These are phyloP conservation scores for Ormia ochracea DNA, from an alignment of 2,888 invertebrate species.

Conservation along the genomic window DNA sequence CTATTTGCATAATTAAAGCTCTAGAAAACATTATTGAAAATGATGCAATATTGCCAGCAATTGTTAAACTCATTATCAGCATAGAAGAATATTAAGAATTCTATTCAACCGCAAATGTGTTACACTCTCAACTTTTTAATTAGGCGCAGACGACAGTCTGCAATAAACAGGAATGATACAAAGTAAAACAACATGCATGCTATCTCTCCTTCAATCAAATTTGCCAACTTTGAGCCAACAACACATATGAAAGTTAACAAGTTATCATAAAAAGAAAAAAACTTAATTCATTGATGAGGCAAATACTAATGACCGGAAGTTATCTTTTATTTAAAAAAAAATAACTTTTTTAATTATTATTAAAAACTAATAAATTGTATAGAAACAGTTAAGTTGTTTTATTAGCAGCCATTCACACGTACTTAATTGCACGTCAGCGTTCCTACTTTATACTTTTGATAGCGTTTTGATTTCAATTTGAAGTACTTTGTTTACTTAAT, in stretches of 20 bases:
- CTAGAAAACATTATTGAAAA: neutral
- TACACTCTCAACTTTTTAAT: slow-evolving; percentile 28
- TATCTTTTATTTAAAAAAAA: slow-evolving; percentile 20
- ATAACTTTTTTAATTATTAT: neutral
- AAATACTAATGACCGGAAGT: slow-evolving; percentile 58
- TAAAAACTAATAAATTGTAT: slow-evolving; percentile 38
- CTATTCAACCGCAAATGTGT: slow-evolving; percentile 12
- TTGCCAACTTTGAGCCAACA: slow-evolving; percentile 28
- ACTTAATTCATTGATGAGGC: slow-evolving; percentile 53
- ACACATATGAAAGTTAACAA: slow-evolving; percentile 28
- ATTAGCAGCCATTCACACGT: slow-evolving; percentile 21
- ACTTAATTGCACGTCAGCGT: neutral
- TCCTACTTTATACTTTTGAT: neutral
- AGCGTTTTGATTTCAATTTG: neutral
- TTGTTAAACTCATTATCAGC: slow-evolving; percentile 8
- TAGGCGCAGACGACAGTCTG: slow-evolving; percentile 35
- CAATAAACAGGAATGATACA: too few relatives aligned
- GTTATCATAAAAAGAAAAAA: slow-evolving; percentile 28
- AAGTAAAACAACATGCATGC: neutral
- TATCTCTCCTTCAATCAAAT: slow-evolving; percentile 15
- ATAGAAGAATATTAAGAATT: slow-evolving; percentile 1
- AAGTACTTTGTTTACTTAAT: slow-evolving; percentile 37
- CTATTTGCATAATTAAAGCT: neutral
- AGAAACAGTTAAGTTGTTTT: slow-evolving; percentile 34
- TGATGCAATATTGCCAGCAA: neutral